Percentiles rank a stretch among this genome's conserved stretches.
These are phyloP conservation scores for Parnassius glacialis DNA, from an alignment of 2,888 invertebrate species.

Conservation along the genomic window DNA sequence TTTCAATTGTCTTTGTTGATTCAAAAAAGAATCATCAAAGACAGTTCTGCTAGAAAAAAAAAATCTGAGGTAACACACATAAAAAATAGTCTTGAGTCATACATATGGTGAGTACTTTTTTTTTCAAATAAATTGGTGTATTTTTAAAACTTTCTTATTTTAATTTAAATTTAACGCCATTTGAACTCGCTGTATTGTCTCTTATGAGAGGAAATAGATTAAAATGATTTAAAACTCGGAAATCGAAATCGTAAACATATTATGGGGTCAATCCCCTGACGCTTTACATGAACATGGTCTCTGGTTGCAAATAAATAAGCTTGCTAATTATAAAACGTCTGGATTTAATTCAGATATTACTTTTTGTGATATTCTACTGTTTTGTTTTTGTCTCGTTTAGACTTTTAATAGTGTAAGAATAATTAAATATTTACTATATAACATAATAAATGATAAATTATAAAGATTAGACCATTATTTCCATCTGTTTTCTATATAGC, in stretches of 20 bases:
- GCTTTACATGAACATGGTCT: constrained; percentile 12
- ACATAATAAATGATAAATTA: too few relatives aligned
- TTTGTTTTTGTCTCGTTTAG: too few relatives aligned
- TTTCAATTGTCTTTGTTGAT: too few relatives aligned
- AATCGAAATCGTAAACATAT: constrained; percentile 21
- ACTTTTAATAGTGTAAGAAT: too few relatives aligned
- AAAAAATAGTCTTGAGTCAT: neutral
- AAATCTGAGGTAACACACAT: too few relatives aligned
- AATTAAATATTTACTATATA: too few relatives aligned
- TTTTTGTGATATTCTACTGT: too few relatives aligned
- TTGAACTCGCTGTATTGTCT: constrained; percentile 10
- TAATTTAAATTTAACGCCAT: constrained; percentile 13
- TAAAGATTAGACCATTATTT: too few relatives aligned
- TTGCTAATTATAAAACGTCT: neutral
- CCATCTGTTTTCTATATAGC: too few relatives aligned
- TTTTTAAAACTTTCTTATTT: constrained; percentile 7
- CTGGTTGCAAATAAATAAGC: neutral
- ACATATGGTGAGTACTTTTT: neutral
- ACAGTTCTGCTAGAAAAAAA: too few relatives aligned
- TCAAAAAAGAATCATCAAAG: too few relatives aligned
- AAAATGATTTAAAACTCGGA: constrained; percentile 23
- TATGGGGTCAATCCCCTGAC: constrained; percentile 23
- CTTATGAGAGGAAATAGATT: constrained; percentile 20
- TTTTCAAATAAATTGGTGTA: constrained; percentile 4
- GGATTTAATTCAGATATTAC: neutral